Conservation (phyloP, 1,140 invertebrate species). For the Sycophila sp. region DNA sequence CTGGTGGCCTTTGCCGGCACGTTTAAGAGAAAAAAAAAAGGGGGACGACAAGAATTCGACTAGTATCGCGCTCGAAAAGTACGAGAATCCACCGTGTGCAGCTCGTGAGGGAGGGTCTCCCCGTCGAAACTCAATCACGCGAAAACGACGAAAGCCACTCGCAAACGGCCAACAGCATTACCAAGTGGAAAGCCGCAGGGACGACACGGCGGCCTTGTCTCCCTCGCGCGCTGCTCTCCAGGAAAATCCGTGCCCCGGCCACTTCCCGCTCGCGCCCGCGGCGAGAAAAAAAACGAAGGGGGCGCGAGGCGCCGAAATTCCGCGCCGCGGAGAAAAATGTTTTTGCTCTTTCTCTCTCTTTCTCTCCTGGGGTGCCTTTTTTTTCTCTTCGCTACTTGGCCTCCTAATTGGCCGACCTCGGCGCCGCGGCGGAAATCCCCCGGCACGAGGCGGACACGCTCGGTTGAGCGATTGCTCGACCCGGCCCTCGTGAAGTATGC, state of each 20-base stretch:
- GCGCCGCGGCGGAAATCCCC: not conserved
- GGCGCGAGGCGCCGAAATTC: not conserved
- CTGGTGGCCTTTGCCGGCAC: too few species aligned
- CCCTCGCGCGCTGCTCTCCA: not conserved
- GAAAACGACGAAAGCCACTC: slow-evolving; percentile 28
- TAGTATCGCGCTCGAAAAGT: slow-evolving; percentile 3
- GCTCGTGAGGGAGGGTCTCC: not conserved
- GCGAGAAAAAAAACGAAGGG: not conserved
- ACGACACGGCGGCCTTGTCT: not conserved
- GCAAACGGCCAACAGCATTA: slow-evolving; percentile 15
- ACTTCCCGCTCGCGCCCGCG: not conserved
- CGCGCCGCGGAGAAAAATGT: not conserved
- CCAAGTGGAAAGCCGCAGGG: slow-evolving; percentile 15
- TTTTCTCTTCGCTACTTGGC: not conserved
- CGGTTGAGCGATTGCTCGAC: not conserved
- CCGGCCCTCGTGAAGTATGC: too few species aligned
- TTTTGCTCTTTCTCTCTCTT: too few species aligned
- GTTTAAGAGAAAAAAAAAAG: not conserved
- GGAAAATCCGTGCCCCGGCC: slow-evolving; percentile 11
- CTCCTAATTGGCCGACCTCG: not conserved
- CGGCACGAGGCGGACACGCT: too few species aligned
- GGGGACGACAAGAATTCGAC: slow-evolving; percentile 5
- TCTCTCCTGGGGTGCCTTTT: too few species aligned
- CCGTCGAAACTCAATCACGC: slow-evolving; percentile 20
- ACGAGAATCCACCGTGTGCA: not conserved